Evolutionary conservation across 1,140 invertebrate genomes (phyloP).

Genomic region (Drosophila sechellia): DNA sequence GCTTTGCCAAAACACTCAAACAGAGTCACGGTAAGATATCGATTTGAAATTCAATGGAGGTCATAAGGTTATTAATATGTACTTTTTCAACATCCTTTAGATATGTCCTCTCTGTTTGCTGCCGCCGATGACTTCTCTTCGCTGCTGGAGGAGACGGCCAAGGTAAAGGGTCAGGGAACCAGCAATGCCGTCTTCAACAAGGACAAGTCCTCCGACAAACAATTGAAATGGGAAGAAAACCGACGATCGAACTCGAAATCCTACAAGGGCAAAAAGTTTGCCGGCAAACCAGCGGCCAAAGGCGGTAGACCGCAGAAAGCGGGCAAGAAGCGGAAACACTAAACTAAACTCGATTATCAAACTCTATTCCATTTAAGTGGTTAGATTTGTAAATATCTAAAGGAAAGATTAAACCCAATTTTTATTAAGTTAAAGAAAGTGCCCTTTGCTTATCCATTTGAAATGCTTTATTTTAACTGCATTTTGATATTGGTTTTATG

Average conservation of each 20-base stretch:
- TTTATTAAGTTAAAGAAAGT: conserved; percentile 11
- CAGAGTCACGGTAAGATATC: conserved; percentile 63
- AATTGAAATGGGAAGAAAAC: conserved; percentile 89
- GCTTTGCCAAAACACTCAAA: conserved; percentile 76
- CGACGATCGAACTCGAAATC: conserved; percentile 82
- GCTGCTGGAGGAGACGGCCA: conserved; percentile 88
- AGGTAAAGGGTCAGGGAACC: conserved; percentile 87
- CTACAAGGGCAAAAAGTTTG: conserved; percentile 63
- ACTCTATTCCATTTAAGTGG: neutral
- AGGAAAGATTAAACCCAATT: conserved; percentile 7
- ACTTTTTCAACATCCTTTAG: conserved; percentile 44
- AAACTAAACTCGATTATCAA: neutral
- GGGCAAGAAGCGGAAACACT: conserved; percentile 72
- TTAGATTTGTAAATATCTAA: conserved; percentile 36
- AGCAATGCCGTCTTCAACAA: conserved; percentile 87
- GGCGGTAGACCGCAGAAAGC: conserved; percentile 26
- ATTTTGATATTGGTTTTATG: conserved; percentile 53
- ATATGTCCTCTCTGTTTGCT: conserved; percentile 87
- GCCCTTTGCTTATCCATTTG: conserved; percentile 29
- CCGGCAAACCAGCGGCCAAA: conserved; percentile 19
- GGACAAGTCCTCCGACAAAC: conserved; percentile 88
- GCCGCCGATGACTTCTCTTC: conserved; percentile 91
- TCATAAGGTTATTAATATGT: neutral
- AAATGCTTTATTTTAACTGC: conserved; percentile 70
- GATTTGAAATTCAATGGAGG: neutral